Evolutionary conservation across 53 echinoderm and acorn worm genomes (phyloP), one percentile per base, ranked within the genome.

Genomic region (Mesocentrotus franciscanus): DNA sequence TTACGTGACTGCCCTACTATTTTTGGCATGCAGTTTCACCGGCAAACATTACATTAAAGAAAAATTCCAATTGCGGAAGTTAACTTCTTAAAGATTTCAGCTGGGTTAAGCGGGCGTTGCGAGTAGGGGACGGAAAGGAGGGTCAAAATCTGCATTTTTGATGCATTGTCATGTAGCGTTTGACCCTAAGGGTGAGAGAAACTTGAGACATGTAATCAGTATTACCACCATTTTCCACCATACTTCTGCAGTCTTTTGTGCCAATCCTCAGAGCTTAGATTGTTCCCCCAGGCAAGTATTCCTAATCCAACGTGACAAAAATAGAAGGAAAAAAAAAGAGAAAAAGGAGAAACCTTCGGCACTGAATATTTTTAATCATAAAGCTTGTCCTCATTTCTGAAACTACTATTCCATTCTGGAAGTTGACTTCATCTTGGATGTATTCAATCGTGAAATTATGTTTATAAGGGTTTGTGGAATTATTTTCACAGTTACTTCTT

Each of bases 121-220:
- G 91, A 66, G 90, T 22, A 90, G 60, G 42, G 22, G 14, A 85
- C 33, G 85, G 8, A 57, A 90, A 90, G 32, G 4, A 20, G 61
- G 62, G 61, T 64, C 61, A 90, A 66, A 90, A 66, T 64, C 91
- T 90, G 91, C 66, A 90, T 90, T 90, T 90, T n/a, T 33, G 62
- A 64, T 90, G 91, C 66, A 90, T 90, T 90, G 91, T 90, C 91
- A 90, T 90, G 91, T 90, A 17, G 62, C 33, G 7, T 33, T 90
- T 64, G 15, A 64, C 91, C 91, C 30, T 6, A 39, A 85, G 30
- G 91, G 91, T 90, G 39, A 0, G 30, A 62, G 91, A n/a, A 90
- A 90, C 20, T 32, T 62, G 91, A 90, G 91, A 90, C 66, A 35
- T 64, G 66, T 62, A 90, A 90, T 90, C 91, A 61, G 62, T 58